phyloP scores from a whole-genome alignment of 2,113 vertebrate genomes.

The Lycaon pictus region DNA sequence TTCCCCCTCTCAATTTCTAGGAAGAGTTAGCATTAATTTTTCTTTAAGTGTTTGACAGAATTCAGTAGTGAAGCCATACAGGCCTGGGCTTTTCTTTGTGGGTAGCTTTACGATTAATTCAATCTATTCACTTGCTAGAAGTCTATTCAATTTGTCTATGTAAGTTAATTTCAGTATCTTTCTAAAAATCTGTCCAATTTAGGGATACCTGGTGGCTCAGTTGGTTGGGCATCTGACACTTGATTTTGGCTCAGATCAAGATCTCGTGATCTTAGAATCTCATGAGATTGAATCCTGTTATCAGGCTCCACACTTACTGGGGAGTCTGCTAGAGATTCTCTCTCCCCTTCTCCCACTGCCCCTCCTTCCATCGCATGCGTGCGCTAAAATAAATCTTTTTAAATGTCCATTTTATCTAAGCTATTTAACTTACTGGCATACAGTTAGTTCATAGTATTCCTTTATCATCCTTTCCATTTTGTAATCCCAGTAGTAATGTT shows the following conservation, averaged over 20 bases:
- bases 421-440: neutral
- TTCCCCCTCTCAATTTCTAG: neutral
- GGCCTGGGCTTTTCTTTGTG: neutral
- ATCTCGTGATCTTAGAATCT: neutral
- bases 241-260: neutral
- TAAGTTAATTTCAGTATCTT: neutral
- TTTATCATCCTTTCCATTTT: neutral
- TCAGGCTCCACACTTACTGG: neutral
- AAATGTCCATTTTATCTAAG: neutral
- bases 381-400: neutral
- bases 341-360: neutral
- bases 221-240: neutral
- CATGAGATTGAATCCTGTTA: neutral
- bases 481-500: neutral
- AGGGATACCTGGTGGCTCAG: neutral
- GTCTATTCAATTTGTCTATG: neutral
- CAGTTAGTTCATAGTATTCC: neutral
- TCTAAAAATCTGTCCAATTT: neutral
- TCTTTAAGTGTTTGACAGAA: constrained; percentile 3
- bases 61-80: neutral
- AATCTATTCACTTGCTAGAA: neutral
- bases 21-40: neutral
- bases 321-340: neutral
- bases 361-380: neutral
- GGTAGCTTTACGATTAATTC: neutral